Conservation (phyloP, 1,140 invertebrate species). For the Temnothorax longispinosus region DNA sequence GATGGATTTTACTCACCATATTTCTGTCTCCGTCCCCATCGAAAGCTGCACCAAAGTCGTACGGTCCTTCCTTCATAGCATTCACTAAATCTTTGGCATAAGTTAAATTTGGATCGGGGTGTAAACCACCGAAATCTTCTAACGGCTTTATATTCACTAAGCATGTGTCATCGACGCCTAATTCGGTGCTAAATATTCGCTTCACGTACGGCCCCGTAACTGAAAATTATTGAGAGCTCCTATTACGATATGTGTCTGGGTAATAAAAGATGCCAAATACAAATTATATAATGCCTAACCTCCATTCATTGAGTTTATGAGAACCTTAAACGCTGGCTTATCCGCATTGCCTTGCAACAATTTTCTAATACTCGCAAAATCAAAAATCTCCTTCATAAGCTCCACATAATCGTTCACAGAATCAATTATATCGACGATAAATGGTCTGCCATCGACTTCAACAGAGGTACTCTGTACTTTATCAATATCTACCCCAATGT, state of each 20-base stretch:
- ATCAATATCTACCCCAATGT: slow-evolving; percentile 92
- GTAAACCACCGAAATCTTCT: slow-evolving; percentile 98
- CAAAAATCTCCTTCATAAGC: slow-evolving; percentile 99
- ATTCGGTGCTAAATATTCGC: slow-evolving; percentile 94
- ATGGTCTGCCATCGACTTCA: slow-evolving; percentile 90
- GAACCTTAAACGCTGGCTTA: slow-evolving; percentile 91
- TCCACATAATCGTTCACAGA: slow-evolving; percentile 95
- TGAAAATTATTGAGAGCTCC: slow-evolving; percentile 78
- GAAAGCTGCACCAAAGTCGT: slow-evolving; percentile 99
- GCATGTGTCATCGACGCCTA: slow-evolving; percentile 90
- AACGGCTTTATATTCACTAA: slow-evolving; percentile 92
- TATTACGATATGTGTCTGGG: slow-evolving; percentile 38
- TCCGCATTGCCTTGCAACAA: slow-evolving; percentile 90
- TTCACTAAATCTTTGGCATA: slow-evolving; percentile 96
- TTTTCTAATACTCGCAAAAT: slow-evolving; percentile 93
- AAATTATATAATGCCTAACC: slow-evolving; percentile 86
- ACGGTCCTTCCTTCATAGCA: slow-evolving; percentile 91
- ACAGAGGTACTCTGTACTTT: slow-evolving; percentile 86
- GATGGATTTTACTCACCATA: slow-evolving; percentile 84
- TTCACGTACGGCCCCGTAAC: slow-evolving; percentile 98
- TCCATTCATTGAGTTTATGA: slow-evolving; percentile 98
- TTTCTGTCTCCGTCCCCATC: slow-evolving; percentile 96
- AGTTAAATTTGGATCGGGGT: slow-evolving; percentile 99
- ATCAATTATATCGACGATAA: slow-evolving; percentile 96
- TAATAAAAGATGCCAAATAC: slow-evolving; percentile 24